Evolutionary conservation across 2,888 invertebrate species (phyloP).

Genomic region (Lissonota sp.): DNA sequence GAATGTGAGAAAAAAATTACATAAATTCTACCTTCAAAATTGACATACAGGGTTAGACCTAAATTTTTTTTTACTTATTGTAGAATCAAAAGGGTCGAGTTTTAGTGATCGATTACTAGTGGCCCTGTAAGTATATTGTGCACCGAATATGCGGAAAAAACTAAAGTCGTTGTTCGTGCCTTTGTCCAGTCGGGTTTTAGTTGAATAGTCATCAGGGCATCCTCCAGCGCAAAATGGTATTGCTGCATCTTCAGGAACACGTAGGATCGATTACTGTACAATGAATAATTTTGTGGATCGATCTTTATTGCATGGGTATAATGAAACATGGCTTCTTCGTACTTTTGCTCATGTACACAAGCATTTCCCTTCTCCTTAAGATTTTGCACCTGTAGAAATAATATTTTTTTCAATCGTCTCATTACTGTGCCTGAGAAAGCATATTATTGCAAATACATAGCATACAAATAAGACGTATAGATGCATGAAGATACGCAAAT

Average conservation of each 20-base stretch:
- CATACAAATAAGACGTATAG: not conserved
- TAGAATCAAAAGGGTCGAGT: too few relatives aligned
- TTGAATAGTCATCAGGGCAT: slow-evolving; percentile 91
- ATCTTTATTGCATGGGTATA: slow-evolving; percentile 92
- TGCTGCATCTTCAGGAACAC: slow-evolving; percentile 92
- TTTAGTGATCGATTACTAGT: too few relatives aligned
- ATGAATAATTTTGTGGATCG: slow-evolving; percentile 88
- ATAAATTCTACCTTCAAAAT: too few relatives aligned
- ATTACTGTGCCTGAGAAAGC: not conserved
- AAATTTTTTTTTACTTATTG: too few relatives aligned
- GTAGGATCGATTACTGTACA: slow-evolving; percentile 92
- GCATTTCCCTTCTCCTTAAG: slow-evolving; percentile 91
- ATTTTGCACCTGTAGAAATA: slow-evolving; percentile 72
- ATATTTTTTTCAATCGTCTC: slow-evolving; percentile 51
- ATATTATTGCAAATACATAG: not conserved
- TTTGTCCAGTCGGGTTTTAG: slow-evolving; percentile 92
- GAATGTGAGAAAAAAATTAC: too few relatives aligned
- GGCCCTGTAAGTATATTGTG: too few relatives aligned
- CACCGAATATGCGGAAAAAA: not conserved
- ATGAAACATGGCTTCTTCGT: slow-evolving; percentile 90
- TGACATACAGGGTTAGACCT: too few relatives aligned
- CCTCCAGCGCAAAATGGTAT: slow-evolving; percentile 90
- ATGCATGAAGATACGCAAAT: not conserved
- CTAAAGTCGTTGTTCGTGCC: slow-evolving; percentile 83
- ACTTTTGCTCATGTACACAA: slow-evolving; percentile 90